phyloP scores from a whole-genome alignment of 2,797 vertebrate species.

The Micromesistius poutassou region DNA sequence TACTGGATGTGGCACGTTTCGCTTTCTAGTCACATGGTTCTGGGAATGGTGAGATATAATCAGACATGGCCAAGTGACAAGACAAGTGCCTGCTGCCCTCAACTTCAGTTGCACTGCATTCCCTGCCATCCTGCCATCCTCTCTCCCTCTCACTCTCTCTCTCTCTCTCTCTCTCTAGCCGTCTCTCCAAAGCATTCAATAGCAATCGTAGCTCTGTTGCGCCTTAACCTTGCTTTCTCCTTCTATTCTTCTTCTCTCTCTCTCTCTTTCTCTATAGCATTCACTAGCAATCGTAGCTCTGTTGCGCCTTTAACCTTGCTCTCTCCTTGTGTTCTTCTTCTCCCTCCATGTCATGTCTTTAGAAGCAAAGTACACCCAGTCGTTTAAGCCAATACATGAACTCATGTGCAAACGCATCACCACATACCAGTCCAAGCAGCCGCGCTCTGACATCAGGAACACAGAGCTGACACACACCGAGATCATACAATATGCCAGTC shows the following conservation, averaged over 20 bases:
- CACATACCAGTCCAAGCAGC: neutral
- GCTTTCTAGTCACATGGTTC: neutral
- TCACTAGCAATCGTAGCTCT: too few relatives aligned
- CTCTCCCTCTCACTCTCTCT: neutral
- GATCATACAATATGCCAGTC: neutral
- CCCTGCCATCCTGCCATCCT: neutral
- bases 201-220: too few relatives aligned
- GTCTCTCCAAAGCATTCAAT: too few relatives aligned
- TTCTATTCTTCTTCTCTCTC: neutral
- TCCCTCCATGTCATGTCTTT: neutral
- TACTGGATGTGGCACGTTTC: neutral
- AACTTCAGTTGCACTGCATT: neutral
- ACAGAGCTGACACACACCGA: neutral
- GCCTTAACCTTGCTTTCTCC: too few relatives aligned
- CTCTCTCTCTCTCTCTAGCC: too few relatives aligned
- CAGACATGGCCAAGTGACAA: slow-evolving; percentile 30
- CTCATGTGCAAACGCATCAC: slow-evolving; percentile 5
- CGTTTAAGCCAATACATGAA: neutral
- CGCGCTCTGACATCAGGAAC: neutral
- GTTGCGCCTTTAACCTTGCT: too few relatives aligned
- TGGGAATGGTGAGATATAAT: slow-evolving; percentile 28
- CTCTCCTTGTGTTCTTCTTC: neutral
- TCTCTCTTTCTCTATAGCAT: too few relatives aligned
- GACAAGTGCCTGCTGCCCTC: neutral
- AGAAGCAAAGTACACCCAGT: neutral